Evolutionary conservation across 2,113 vertebrate genomes (phyloP), one percentile per base, ranked within the genome.

Genomic region (Pelvicachromis taeniatus): DNA sequence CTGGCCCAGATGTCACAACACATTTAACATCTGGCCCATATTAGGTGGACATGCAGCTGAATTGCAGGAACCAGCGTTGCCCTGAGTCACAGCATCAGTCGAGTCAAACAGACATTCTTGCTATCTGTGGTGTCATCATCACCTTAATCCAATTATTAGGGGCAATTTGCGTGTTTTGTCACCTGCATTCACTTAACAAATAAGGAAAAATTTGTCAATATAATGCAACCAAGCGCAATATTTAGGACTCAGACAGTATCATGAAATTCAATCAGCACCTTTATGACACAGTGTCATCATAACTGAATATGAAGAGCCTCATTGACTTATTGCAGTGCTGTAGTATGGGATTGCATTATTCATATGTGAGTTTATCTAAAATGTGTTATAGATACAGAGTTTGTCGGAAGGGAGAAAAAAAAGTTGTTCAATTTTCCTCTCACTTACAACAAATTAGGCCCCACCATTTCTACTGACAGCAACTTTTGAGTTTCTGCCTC

Each of bases 401-500:
- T 81, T 81, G 17, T 83, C 0, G 17, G 12, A 26, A 17, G 2
- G 6, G 0, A 21, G 5, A 11, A 16, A 50, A 38, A 52, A 77
- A 61, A 52, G 7, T 35, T 48, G 45, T 52, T 55, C 2, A 48
- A 87, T 70, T 81, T 83, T 65, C 54, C 80, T 21, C 68, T 55
- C 35, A n/a, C 65, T 80, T 70, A 14, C 80, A 14, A 48, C 45
- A 87, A 82, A 80, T 80, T 53, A 63, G 33, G n/a, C 52, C 14
- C 33, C 45, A 79, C 88, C 48, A 84, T 77, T 91, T 56, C 56
- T 13, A n/a, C 81, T 86, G 83, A 75, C 56, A 68, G 58, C 53
- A 54, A 56, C 82, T 75, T 86, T 61, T 54, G 75, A 84, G 80
- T 80, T 29, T 14, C 77, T 53, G 58, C 59, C 23, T 89, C 55